Conservation (phyloP, 2,888 invertebrate species). For the Spilarctia lutea region DNA sequence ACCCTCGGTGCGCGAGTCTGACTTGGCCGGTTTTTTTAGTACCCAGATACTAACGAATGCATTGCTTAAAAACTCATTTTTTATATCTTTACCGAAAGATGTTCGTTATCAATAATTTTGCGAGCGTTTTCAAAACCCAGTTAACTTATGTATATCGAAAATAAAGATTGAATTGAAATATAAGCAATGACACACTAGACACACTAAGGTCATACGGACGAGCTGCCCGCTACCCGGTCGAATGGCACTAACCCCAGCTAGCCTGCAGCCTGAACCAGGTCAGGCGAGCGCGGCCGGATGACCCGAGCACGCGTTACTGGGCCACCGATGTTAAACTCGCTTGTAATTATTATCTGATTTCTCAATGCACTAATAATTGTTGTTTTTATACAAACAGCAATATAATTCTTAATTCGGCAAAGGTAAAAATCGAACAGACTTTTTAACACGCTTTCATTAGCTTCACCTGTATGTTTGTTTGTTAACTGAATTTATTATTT, state of each 20-base stretch:
- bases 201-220: neutral
- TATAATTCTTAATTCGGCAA: too few species aligned
- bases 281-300: slow-evolving; percentile 60
- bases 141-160: neutral
- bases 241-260: slow-evolving; percentile 5
- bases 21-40: neutral
- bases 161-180: neutral
- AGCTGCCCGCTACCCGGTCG: slow-evolving; percentile 2
- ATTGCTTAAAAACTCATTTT: neutral
- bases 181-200: neutral
- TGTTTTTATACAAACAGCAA: neutral
- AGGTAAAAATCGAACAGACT: too few species aligned
- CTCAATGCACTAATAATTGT: neutral
- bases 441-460: too few species aligned
- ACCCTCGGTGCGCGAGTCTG: too few species aligned
- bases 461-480: too few species aligned
- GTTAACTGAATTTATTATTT: too few species aligned
- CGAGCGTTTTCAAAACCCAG: neutral
- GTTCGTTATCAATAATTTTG: neutral
- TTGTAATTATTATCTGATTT: slow-evolving; percentile 1
- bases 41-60: too few species aligned
- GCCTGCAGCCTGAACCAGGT: slow-evolving; percentile 57
- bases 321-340: slow-evolving; percentile 13
- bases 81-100: neutral
- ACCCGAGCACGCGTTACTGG: slow-evolving; percentile 52